phyloP scores from a whole-genome alignment of 1,140 invertebrate genomes.

The Andricus grossulariae region DNA sequence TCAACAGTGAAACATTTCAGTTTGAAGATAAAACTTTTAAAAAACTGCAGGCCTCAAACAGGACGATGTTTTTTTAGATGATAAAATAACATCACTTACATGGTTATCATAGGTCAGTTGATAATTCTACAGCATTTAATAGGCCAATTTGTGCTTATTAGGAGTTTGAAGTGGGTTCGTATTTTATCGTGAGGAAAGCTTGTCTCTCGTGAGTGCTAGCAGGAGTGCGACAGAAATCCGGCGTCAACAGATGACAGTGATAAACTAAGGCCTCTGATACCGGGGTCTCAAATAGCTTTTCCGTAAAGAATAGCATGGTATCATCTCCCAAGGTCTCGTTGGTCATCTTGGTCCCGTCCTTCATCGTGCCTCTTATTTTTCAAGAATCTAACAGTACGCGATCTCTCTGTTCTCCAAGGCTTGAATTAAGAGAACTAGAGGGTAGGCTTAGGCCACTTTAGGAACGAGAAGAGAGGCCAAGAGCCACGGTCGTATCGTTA shows the following conservation, averaged over 20 bases:
- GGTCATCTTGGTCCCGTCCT: not conserved
- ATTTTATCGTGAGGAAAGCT: not conserved
- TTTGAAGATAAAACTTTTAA: too few species aligned
- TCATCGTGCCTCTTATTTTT: conserved; percentile 35
- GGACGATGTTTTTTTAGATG: not conserved
- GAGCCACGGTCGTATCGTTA: conserved; percentile 69
- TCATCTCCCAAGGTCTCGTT: conserved; percentile 14
- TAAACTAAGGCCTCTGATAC: conserved; percentile 67
- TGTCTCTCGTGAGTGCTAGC: not conserved
- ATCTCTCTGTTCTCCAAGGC: conserved; percentile 46
- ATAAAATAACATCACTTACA: not conserved
- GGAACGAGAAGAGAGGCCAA: conserved; percentile 50
- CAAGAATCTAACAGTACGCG: conserved; percentile 44
- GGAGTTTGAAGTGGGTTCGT: not conserved
- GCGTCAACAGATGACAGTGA: conserved; percentile 68
- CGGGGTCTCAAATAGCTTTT: conserved; percentile 53
- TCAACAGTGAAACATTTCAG: too few species aligned
- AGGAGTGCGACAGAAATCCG: conserved; percentile 45
- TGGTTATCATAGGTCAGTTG: not conserved
- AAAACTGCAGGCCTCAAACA: not conserved
- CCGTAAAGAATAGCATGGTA: conserved; percentile 59
- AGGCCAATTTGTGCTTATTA: not conserved
- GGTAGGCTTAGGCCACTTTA: conserved; percentile 36
- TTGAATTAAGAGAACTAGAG: conserved; percentile 40
- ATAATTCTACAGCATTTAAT: not conserved